phyloP scores from a whole-genome alignment of 2,888 invertebrate genomes.

The Carterocephalus palaemon region DNA sequence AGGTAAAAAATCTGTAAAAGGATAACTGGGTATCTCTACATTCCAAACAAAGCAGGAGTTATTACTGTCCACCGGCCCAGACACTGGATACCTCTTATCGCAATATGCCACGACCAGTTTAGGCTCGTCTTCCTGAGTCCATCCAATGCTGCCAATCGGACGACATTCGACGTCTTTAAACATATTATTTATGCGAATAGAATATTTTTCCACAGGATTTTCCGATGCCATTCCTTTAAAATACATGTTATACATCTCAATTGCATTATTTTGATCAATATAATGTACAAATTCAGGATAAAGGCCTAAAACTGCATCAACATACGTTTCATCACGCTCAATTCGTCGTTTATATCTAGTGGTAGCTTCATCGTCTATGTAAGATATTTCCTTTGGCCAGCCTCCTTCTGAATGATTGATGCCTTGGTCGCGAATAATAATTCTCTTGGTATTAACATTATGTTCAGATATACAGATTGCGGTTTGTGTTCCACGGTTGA shows the following conservation, averaged over 20 bases:
- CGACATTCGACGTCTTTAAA: slow-evolving; percentile 76
- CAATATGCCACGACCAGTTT: slow-evolving; percentile 82
- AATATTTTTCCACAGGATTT: slow-evolving; percentile 67
- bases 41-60: slow-evolving; percentile 83
- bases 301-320: slow-evolving; percentile 78
- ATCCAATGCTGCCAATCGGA: slow-evolving; percentile 78
- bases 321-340: slow-evolving; percentile 86
- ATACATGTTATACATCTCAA: slow-evolving; percentile 86
- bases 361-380: slow-evolving; percentile 82
- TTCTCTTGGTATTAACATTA: slow-evolving; percentile 78
- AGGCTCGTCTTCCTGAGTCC: slow-evolving; percentile 81
- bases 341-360: slow-evolving; percentile 84
- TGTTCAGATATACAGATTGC: slow-evolving; percentile 48
- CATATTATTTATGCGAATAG: slow-evolving; percentile 78
- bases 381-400: slow-evolving; percentile 86
- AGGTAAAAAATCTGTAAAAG: slow-evolving; percentile 38
- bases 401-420: slow-evolving; percentile 87
- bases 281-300: slow-evolving; percentile 78
- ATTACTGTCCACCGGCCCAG: slow-evolving; percentile 39
- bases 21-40: slow-evolving; percentile 55
- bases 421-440: slow-evolving; percentile 71
- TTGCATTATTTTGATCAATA: slow-evolving; percentile 85
- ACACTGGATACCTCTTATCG: slow-evolving; percentile 42
- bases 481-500: slow-evolving; percentile 60
- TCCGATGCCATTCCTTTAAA: slow-evolving; percentile 76